Evolutionary conservation across 1,140 invertebrate species (phyloP).

Genomic region (Periplaneta americana): DNA sequence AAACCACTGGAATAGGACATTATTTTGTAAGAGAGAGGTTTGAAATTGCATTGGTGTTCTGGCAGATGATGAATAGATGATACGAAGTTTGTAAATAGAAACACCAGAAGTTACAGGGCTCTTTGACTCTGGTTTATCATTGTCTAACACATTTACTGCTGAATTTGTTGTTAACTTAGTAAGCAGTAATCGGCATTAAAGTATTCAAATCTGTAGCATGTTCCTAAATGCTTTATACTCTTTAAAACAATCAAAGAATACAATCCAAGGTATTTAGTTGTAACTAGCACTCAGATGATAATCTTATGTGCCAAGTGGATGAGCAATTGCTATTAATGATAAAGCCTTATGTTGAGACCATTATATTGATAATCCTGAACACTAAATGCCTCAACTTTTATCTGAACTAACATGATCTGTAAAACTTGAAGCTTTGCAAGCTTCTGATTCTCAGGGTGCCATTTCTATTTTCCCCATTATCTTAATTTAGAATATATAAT

Average conservation of each 20-base stretch:
- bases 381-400: slow-evolving; percentile 12
- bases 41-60: not conserved
- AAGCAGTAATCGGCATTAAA: not conserved
- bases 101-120: not conserved
- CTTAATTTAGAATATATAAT: slow-evolving; percentile 5
- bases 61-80: not conserved
- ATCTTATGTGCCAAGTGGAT: not conserved
- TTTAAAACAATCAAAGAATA: not conserved
- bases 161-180: not conserved
- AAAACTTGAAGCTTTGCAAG: slow-evolving; percentile 9
- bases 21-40: too few species aligned
- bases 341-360: not conserved
- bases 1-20: too few species aligned
- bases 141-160: not conserved
- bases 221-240: not conserved
- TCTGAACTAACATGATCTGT: slow-evolving; percentile 13
- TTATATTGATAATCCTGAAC: not conserved
- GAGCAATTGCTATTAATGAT: not conserved
- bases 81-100: not conserved
- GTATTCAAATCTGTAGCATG: not conserved
- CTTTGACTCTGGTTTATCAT: not conserved
- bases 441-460: slow-evolving; percentile 17
- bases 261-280: not conserved
- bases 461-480: slow-evolving; percentile 8
- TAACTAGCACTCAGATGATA: not conserved